Conservation (phyloP, 2,797 vertebrate species). For the Anas flavirostris region DNA sequence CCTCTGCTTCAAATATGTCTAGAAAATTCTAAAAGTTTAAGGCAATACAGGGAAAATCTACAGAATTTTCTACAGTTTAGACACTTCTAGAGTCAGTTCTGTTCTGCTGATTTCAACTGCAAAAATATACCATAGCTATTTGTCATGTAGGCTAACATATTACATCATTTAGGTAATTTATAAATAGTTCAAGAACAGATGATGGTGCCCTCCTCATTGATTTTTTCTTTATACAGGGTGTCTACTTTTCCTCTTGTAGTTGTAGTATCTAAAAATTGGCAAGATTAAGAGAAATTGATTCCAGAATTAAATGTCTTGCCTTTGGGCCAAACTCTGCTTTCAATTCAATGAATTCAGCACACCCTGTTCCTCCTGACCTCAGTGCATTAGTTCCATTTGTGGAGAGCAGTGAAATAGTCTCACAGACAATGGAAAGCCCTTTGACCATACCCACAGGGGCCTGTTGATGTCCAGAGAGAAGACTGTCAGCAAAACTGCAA, state of each 20-base stretch:
- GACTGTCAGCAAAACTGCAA: background rate
- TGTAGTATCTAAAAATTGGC: background rate
- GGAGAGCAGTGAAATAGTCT: background rate
- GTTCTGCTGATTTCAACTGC: background rate
- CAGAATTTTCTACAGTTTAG: background rate
- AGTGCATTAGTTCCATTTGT: background rate
- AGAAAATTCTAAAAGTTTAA: background rate
- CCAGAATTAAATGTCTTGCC: background rate
- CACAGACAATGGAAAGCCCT: background rate
- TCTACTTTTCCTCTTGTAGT: background rate
- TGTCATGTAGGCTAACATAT: background rate
- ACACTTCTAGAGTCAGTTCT: background rate
- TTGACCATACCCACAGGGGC: background rate
- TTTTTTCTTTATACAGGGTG: background rate
- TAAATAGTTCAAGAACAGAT: background rate
- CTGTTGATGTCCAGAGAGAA: background rate
- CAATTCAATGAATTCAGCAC: background rate
- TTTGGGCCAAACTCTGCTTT: background rate
- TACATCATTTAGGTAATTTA: background rate
- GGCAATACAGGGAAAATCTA: background rate
- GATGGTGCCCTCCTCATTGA: accelerated
- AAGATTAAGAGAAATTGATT: background rate
- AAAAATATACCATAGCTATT: background rate
- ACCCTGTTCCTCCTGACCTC: background rate
- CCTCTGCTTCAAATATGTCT: background rate